These are phyloP conservation scores for Melierax canorus DNA, from an alignment of 2,113 vertebrate species.

Conservation along the genomic window DNA sequence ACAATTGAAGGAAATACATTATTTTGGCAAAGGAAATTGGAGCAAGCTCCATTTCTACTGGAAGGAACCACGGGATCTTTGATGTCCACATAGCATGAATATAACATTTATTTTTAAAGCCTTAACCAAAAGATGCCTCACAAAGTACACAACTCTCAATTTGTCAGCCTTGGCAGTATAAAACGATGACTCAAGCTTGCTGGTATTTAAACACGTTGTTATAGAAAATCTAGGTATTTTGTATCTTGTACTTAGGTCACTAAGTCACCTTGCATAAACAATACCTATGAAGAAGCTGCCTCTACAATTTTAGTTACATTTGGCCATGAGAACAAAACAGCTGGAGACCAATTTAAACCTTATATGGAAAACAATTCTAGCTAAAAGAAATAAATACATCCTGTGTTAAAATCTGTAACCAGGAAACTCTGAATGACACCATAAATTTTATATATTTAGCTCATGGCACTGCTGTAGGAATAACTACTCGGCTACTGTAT, in stretches of 20 bases:
- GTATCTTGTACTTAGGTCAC: neutral
- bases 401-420: slow-evolving; percentile 28
- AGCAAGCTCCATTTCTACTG: neutral
- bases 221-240: neutral
- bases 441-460: slow-evolving; percentile 7
- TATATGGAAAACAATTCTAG: slow-evolving; percentile 1
- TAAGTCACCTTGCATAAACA: slow-evolving; percentile 10
- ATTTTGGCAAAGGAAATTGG: slow-evolving; percentile 57
- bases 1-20: slow-evolving; percentile 59
- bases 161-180: neutral
- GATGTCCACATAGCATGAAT: neutral
- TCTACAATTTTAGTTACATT: neutral
- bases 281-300: neutral
- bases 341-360: neutral
- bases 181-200: neutral
- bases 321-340: neutral
- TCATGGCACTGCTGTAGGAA: neutral
- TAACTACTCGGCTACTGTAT: neutral
- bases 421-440: slow-evolving; percentile 21
- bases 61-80: slow-evolving; percentile 35
- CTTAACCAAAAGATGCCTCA: slow-evolving; percentile 3
- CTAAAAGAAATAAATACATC: slow-evolving; percentile 45
- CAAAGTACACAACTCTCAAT: neutral
- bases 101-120: slow-evolving; percentile 34
- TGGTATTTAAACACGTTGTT: neutral